Evolutionary conservation across 1,140 invertebrate species (phyloP), one percentile per base, ranked within the genome.

Genomic region (Microplitis demolitor): DNA sequence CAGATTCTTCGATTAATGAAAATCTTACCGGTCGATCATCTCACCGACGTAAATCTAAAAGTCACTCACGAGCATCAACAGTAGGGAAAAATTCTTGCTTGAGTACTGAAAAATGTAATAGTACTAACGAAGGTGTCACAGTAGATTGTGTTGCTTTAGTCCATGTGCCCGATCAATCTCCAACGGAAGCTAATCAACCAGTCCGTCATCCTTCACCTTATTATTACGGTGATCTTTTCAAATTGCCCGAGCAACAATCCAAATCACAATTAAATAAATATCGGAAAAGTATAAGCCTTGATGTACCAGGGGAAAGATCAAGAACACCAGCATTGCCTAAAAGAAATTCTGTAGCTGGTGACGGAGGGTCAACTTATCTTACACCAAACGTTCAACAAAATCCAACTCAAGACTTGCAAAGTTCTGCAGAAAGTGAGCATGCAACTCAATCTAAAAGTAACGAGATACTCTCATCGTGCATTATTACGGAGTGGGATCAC

Each of bases 191-290:
- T 73, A 75, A 77, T 80, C 75, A 91, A 89, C 83, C 89, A 2
- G 77, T 83, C 3, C 79, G 91, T n/a, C 92, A 93, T 78, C 92
- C 92, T 3, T 93, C 92, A 31, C 92, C 93, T 1, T 94, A 94
- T 77, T 93, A 93, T 78, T 94, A 94, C 89, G 92, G 91, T 0
- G 93, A 94, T 81, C 79, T 94, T 13, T 91, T 93, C 72, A 92
- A 92, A 80, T 83, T 77, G n/a, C 69, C 81, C 4, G 80, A 83
- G n/a, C 73, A 79, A 68, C 81, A 76, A 70, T 80, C 75, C 58
- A 83, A 69, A 60, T 76, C 78, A 2, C 84, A 84, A 31, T 80
- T 82, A 31, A 84, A 77, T 61, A 87, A 85, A 72, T 88, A 88
- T 71, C 82, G 89, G 24, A 92, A 93, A 77, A 92, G 91, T 71